phyloP scores from a whole-genome alignment of 1,140 invertebrate species.

The Schlechtendalia chinensis region DNA sequence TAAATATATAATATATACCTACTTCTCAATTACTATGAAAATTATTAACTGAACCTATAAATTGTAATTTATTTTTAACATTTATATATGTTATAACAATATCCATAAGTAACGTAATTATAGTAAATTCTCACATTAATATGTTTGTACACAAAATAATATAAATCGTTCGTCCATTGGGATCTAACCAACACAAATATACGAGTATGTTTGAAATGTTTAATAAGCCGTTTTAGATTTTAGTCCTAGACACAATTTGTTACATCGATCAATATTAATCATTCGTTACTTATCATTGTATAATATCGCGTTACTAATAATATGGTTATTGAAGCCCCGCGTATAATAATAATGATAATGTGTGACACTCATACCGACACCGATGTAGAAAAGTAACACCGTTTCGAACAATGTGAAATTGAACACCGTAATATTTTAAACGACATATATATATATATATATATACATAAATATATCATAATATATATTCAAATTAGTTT shows the following conservation, averaged over 20 bases:
- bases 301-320: background rate
- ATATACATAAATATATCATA: too few relatives aligned
- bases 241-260: background rate
- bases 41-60: background rate
- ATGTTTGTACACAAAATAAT: background rate
- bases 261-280: background rate
- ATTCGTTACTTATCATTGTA: background rate
- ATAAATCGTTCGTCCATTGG: background rate
- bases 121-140: background rate
- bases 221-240: too few relatives aligned
- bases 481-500: too few relatives aligned
- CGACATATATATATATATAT: too few relatives aligned
- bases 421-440: too few relatives aligned
- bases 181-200: background rate
- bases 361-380: background rate
- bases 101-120: background rate
- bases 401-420: background rate
- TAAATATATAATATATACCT: too few relatives aligned
- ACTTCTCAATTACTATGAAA: background rate
- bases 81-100: background rate
- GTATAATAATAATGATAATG: background rate
- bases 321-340: too few relatives aligned
- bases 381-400: background rate
- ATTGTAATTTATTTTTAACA: too few relatives aligned
- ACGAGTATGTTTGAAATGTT: background rate